A percentile compares a stretch with the other conserved stretches of the same genome.
phyloP scores from a whole-genome alignment of 2,888 invertebrate species.

The Liodrosophila aerea region DNA sequence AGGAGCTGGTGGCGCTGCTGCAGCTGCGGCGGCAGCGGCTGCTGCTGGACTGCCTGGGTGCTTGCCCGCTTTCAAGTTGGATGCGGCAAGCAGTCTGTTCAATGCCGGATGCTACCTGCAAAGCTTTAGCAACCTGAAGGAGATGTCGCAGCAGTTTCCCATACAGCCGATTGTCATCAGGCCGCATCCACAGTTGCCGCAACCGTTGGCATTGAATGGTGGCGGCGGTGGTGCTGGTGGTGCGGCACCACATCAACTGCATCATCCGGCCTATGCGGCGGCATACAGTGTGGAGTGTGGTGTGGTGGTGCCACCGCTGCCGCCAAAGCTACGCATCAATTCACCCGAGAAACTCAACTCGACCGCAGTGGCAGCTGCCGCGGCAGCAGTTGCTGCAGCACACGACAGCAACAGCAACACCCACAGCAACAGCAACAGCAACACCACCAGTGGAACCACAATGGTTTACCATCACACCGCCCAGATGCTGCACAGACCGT shows the following conservation, averaged over 20 bases:
- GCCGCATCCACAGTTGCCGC: constrained; percentile 82
- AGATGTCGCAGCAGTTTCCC: constrained; percentile 82
- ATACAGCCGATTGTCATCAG: constrained; percentile 82
- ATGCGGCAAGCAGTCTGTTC: constrained; percentile 80
- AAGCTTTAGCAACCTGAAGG: constrained; percentile 81
- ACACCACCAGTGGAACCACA: constrained; percentile 59
- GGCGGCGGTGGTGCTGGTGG: constrained; percentile 21
- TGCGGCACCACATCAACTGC: constrained; percentile 59
- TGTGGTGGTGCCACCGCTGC: constrained; percentile 51
- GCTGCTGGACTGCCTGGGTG: constrained; percentile 63
- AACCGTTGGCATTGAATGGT: constrained; percentile 77
- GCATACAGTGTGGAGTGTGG: constrained; percentile 70
- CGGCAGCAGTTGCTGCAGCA: constrained; percentile 47
- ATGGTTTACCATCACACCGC: constrained; percentile 73
- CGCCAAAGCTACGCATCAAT: constrained; percentile 82
- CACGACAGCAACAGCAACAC: constrained; percentile 52
- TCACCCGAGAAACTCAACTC: constrained; percentile 82
- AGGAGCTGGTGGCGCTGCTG: constrained; percentile 17
- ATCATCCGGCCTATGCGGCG: constrained; percentile 74
- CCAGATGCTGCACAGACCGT: constrained; percentile 81
- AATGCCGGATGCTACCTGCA: constrained; percentile 82
- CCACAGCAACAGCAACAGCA: constrained; percentile 67
- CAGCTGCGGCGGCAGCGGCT: constrained; percentile 20
- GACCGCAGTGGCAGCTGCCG: constrained; percentile 67
- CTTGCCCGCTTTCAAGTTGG: constrained; percentile 80